A percentile compares a stretch with the other conserved stretches of the same genome.
These are phyloP conservation scores for Carcharodon carcharias DNA, from an alignment of 2,797 vertebrate species.

Conservation along the genomic window DNA sequence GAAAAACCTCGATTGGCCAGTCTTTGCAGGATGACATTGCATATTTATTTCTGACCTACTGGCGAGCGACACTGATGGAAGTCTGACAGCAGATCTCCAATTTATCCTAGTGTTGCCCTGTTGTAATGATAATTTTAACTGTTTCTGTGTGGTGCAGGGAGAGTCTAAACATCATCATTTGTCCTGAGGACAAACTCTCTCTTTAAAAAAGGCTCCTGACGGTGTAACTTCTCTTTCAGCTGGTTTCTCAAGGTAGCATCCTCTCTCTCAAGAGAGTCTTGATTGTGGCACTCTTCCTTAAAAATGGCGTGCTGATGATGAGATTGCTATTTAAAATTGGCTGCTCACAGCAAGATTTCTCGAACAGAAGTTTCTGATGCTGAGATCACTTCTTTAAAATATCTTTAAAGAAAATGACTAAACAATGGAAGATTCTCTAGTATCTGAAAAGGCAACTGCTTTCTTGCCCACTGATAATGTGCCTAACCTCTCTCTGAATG, in stretches of 20 bases:
- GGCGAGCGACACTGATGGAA: not conserved
- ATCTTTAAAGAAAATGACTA: not conserved
- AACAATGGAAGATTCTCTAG: not conserved
- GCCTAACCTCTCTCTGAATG: not conserved
- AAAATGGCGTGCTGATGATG: not conserved
- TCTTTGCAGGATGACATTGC: not conserved
- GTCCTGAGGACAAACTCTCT: not conserved
- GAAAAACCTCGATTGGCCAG: not conserved
- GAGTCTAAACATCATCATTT: not conserved
- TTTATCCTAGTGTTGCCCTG: not conserved
- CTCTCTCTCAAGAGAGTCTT: not conserved
- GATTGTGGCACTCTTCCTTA: not conserved
- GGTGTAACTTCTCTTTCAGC: not conserved
- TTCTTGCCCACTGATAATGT: not conserved
- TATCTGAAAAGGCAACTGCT: not conserved
- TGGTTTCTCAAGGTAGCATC: not conserved
- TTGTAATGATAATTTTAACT: not conserved
- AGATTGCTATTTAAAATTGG: constrained; percentile 12
- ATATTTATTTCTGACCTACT: not conserved
- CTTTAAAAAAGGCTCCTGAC: not conserved
- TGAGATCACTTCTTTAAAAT: not conserved
- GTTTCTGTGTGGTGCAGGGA: not conserved
- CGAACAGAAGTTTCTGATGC: not conserved
- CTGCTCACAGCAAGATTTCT: not conserved
- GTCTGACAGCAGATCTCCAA: not conserved